Percentiles rank a stretch among this genome's conserved stretches.
These are phyloP conservation scores for Drosophila birchii DNA, from an alignment of 2,888 invertebrate genomes.

Conservation along the genomic window DNA sequence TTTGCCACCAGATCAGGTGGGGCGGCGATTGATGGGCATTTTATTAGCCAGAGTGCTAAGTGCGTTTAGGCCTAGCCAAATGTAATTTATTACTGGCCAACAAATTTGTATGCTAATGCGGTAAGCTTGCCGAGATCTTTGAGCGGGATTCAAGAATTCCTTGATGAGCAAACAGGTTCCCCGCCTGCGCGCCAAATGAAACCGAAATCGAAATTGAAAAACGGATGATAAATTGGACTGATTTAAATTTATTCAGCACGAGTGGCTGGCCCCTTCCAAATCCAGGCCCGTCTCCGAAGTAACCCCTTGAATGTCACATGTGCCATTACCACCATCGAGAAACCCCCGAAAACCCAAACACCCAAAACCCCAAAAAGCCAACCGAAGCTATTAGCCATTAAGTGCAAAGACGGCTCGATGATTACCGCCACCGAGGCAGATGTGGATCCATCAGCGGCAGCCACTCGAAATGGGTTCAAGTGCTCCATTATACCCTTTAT, in stretches of 20 bases:
- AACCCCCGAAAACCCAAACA: slow-evolving; percentile 1
- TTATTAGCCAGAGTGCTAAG: slow-evolving; percentile 55
- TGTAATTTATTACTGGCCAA: slow-evolving; percentile 40
- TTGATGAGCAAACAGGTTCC: slow-evolving; percentile 72
- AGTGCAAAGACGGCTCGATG: slow-evolving; percentile 35
- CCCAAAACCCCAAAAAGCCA: slow-evolving; percentile 17
- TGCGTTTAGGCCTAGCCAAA: slow-evolving; percentile 43
- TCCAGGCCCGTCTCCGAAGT: slow-evolving; percentile 30
- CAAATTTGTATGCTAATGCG: slow-evolving; percentile 68
- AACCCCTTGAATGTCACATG: slow-evolving; percentile 32
- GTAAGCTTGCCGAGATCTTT: slow-evolving; percentile 48
- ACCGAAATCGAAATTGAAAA: slow-evolving; percentile 63
- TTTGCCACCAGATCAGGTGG: slow-evolving; percentile 20
- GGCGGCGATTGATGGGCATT: slow-evolving; percentile 56
- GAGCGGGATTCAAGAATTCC: slow-evolving; percentile 54
- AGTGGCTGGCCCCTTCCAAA: slow-evolving; percentile 23
- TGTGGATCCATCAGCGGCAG: slow-evolving; percentile 40
- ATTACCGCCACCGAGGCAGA: slow-evolving; percentile 28
- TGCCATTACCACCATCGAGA: slow-evolving; percentile 34
- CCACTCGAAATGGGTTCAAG: slow-evolving; percentile 67
- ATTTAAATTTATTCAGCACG: slow-evolving; percentile 35
- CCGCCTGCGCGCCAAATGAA: slow-evolving; percentile 52
- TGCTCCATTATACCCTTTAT: slow-evolving; percentile 25
- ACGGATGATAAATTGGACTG: slow-evolving; percentile 62
- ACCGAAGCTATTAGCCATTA: slow-evolving; percentile 48